Evolutionary conservation across 2,888 invertebrate species (phyloP).

Genomic region (Xestobium rufovillosum): DNA sequence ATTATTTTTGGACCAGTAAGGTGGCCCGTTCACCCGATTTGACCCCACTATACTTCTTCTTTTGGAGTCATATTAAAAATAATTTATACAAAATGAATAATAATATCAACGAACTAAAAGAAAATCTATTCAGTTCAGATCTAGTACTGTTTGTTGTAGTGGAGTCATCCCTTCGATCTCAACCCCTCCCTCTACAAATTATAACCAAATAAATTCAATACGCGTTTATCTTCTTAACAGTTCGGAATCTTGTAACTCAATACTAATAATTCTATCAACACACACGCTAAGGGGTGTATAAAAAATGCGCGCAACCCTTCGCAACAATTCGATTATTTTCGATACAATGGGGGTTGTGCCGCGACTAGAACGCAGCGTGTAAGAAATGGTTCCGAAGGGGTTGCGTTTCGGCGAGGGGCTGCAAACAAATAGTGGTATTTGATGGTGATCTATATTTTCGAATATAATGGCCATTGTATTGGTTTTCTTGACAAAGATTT

Average conservation of each 20-base stretch:
- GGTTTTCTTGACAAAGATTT: slow-evolving; percentile 30
- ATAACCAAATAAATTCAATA: slow-evolving; percentile 2
- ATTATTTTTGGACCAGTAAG: no score
- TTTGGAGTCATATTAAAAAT: no score
- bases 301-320: slow-evolving; percentile 15
- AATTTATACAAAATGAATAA: no score
- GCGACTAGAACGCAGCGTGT: slow-evolving; percentile 2
- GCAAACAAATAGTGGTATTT: slow-evolving; percentile 11
- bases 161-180: no score
- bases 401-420: neutral
- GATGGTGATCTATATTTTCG: slow-evolving; percentile 29
- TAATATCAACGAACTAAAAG: no score
- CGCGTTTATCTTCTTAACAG: slow-evolving; percentile 14
- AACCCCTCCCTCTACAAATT: slow-evolving; percentile 1
- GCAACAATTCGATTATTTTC: slow-evolving; percentile 27
- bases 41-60: no score
- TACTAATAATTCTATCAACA: slow-evolving; percentile 37
- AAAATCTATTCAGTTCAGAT: no score
- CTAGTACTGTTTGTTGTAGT: no score
- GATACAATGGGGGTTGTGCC: slow-evolving; percentile 21
- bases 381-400: slow-evolving; percentile 1
- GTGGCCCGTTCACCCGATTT: no score
- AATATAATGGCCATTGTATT: slow-evolving; percentile 32
- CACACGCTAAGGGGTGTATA: slow-evolving; percentile 15
- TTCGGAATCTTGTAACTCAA: slow-evolving; percentile 27